These are phyloP conservation scores for Pristis pectinata DNA, from an alignment of 2,797 vertebrate species.

Conservation along the genomic window DNA sequence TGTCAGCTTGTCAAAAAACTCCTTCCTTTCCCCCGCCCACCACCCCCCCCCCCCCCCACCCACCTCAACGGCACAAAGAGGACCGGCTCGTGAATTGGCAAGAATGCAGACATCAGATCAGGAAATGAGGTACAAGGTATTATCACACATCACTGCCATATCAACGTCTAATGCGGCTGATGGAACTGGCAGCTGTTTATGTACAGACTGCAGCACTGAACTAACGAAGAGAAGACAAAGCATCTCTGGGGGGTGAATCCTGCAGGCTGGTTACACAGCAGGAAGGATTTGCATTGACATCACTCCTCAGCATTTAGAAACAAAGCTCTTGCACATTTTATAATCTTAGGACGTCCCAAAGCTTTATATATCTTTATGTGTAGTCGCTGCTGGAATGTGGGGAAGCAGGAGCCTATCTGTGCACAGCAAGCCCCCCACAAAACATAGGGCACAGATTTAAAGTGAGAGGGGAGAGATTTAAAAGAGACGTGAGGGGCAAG, in stretches of 20 bases:
- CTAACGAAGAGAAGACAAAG: background rate
- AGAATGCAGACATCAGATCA: background rate
- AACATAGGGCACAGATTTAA: too few species aligned
- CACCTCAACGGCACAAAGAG: background rate
- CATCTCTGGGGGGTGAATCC: too few species aligned
- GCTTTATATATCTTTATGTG: too few species aligned
- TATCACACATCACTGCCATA: background rate
- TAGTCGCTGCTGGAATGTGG: background rate
- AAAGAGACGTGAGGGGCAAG: too few species aligned
- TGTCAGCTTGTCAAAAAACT: background rate
- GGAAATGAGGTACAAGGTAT: conserved; percentile 5
- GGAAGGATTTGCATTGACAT: too few species aligned
- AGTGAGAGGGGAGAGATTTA: too few species aligned
- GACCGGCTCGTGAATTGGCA: background rate
- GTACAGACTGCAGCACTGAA: background rate
- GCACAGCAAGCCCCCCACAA: background rate
- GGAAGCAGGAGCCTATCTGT: too few species aligned
- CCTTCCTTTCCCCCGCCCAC: background rate
- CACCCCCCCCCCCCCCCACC: background rate
- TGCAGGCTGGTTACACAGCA: background rate
- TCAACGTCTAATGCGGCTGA: background rate
- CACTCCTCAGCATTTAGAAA: background rate
- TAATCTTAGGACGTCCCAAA: background rate
- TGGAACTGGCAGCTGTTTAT: background rate
- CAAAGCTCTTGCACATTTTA: background rate